Evolutionary conservation across 2,797 vertebrate genomes (phyloP).

Genomic region (Erethizon dorsatum): DNA sequence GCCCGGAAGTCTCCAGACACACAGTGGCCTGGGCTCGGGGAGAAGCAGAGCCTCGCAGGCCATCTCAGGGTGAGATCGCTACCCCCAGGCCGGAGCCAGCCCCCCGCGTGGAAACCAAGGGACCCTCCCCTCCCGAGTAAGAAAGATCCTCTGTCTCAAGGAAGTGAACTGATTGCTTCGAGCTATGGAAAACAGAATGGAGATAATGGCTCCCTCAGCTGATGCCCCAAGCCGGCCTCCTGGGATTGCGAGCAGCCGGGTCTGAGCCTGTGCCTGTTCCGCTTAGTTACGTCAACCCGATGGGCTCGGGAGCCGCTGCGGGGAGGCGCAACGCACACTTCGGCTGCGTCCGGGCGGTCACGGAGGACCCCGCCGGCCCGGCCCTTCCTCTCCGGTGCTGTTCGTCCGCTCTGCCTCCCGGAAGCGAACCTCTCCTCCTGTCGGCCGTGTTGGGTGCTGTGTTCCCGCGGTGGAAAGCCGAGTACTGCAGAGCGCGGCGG

Average conservation of each 20-base stretch:
- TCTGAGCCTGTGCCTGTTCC: background rate
- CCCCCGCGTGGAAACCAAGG: background rate
- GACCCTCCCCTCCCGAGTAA: background rate
- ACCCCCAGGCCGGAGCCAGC: background rate
- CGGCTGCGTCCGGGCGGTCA: background rate
- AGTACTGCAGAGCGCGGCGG: background rate
- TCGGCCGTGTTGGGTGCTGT: no score
- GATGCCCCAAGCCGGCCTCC: background rate
- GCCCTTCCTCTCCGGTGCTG: background rate
- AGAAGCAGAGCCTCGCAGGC: background rate
- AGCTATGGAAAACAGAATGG: background rate
- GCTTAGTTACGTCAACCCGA: background rate
- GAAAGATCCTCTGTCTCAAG: background rate
- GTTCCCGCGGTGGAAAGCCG: background rate
- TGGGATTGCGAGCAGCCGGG: background rate
- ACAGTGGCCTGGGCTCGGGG: background rate
- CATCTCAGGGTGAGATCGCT: background rate
- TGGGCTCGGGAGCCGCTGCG: background rate
- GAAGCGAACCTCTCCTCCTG: background rate
- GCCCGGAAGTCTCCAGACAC: background rate
- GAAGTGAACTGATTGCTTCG: background rate
- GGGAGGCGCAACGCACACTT: no score
- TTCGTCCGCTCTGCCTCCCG: background rate
- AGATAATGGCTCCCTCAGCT: background rate
- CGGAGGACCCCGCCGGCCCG: background rate